Percentiles rank a stretch among this genome's conserved stretches.
phyloP scores from a whole-genome alignment of 2,113 vertebrate genomes.

The Dascyllus trimaculatus region DNA sequence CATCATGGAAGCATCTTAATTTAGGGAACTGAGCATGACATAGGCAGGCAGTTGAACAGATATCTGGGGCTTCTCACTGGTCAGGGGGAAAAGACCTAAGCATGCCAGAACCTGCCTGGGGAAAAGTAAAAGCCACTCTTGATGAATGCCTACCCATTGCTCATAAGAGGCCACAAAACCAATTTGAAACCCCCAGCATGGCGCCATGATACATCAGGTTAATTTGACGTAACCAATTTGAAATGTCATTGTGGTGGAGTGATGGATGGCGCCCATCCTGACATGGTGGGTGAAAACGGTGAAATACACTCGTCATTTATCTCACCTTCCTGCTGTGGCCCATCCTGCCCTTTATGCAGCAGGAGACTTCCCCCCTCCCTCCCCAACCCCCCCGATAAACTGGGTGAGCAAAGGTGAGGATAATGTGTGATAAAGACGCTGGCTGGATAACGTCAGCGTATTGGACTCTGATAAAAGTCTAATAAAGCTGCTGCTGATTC shows the following conservation, averaged over 20 bases:
- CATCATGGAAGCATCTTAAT: neutral
- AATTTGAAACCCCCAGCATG: constrained; percentile 70
- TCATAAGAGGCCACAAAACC: constrained; percentile 73
- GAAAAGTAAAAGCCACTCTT: constrained; percentile 53
- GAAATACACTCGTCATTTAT: constrained; percentile 68
- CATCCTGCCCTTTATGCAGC: constrained; percentile 12
- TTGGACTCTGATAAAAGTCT: neutral
- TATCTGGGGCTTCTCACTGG: neutral
- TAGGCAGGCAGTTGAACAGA: neutral
- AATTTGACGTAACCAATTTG: constrained; percentile 82
- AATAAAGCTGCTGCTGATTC: neutral
- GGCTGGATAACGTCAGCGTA: neutral
- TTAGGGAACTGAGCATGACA: neutral
- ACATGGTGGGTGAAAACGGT: constrained; percentile 59
- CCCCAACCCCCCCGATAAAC: neutral
- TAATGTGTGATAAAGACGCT: neutral
- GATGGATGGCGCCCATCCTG: constrained; percentile 61
- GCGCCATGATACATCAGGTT: constrained; percentile 77
- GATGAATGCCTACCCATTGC: constrained; percentile 63
- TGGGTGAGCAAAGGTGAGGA: constrained; percentile 24
- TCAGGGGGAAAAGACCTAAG: constrained; percentile 1
- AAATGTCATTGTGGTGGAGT: constrained; percentile 66
- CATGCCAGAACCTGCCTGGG: constrained; percentile 23
- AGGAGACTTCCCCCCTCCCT: neutral
- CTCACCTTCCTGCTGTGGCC: constrained; percentile 38